phyloP scores from a whole-genome alignment of 2,113 vertebrate species.

The Lamprologus lemairii region DNA sequence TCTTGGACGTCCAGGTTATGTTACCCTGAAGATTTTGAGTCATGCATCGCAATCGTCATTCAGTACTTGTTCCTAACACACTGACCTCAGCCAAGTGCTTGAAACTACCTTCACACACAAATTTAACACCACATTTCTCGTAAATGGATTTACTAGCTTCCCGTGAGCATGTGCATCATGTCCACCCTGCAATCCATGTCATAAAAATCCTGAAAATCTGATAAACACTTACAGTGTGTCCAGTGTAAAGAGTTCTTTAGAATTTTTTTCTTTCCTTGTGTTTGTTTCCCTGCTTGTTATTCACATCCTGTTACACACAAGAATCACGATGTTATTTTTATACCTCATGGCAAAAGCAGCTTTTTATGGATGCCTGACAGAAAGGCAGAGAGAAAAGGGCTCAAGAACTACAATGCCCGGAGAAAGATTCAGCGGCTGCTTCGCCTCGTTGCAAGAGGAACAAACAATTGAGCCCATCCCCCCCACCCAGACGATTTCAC shows the following conservation, averaged over 20 bases:
- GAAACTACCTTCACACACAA: not conserved
- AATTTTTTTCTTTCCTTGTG: not conserved
- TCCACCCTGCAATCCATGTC: not conserved
- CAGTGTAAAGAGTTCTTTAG: not conserved
- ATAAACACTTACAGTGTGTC: not conserved
- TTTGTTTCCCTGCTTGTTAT: not conserved
- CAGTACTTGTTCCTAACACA: not conserved
- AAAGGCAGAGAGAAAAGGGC: not conserved
- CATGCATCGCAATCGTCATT: not conserved
- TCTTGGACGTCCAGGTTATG: not conserved
- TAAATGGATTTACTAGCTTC: not conserved
- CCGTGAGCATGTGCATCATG: not conserved
- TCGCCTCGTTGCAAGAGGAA: constrained; percentile 18
- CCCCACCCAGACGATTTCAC: constrained; percentile 19
- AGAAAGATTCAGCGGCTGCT: constrained; percentile 24
- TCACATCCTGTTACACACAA: constrained; percentile 9
- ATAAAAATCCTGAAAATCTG: not conserved
- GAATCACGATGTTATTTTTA: constrained; percentile 39
- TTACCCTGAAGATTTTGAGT: not conserved
- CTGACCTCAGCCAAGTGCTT: not conserved
- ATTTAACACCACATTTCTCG: not conserved
- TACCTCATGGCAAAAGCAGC: not conserved
- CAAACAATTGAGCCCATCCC: constrained; percentile 19
- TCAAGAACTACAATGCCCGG: constrained; percentile 31
- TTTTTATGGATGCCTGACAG: not conserved